Evolutionary conservation across 30 jellyfish, hydroid and myxozoan species (phyloP).

Genomic region (Cassiopea xamachana): DNA sequence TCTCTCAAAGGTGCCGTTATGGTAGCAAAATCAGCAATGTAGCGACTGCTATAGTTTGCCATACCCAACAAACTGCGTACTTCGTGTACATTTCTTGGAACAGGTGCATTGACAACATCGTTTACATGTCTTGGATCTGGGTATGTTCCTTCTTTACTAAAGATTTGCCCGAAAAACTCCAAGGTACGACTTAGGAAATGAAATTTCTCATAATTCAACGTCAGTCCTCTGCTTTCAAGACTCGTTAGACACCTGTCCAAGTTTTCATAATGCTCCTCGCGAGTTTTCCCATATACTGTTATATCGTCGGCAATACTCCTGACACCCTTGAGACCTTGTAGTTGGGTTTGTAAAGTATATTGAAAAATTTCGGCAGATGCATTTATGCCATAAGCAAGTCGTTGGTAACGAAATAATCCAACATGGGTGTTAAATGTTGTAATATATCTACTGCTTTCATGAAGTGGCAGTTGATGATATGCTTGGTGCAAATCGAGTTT

Average conservation of each 20-base stretch:
- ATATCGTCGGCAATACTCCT: background rate
- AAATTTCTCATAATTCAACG: conserved; percentile 46
- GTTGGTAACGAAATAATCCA: conserved; percentile 23
- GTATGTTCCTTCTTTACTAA: background rate
- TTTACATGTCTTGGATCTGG: background rate
- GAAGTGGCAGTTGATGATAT: background rate
- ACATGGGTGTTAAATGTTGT: conserved; percentile 37
- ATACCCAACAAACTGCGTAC: background rate
- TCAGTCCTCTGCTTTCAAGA: background rate
- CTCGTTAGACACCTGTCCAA: background rate
- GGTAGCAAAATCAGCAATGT: background rate
- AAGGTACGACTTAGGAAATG: conserved; percentile 38
- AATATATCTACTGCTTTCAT: conserved; percentile 19
- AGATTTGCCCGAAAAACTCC: conserved; percentile 11
- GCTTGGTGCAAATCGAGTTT: conserved; percentile 58
- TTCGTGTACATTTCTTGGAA: background rate
- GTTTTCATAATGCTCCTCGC: conserved; percentile 37
- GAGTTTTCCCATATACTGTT: background rate
- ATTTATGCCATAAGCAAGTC: conserved; percentile 46
- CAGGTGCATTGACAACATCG: background rate
- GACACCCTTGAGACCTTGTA: background rate
- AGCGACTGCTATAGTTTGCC: background rate
- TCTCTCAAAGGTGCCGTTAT: background rate
- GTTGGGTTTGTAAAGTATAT: conserved; percentile 11
- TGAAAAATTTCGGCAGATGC: conserved; percentile 66